Evolutionary conservation across 2,888 invertebrate genomes (phyloP).

Genomic region (Eilema caniola): DNA sequence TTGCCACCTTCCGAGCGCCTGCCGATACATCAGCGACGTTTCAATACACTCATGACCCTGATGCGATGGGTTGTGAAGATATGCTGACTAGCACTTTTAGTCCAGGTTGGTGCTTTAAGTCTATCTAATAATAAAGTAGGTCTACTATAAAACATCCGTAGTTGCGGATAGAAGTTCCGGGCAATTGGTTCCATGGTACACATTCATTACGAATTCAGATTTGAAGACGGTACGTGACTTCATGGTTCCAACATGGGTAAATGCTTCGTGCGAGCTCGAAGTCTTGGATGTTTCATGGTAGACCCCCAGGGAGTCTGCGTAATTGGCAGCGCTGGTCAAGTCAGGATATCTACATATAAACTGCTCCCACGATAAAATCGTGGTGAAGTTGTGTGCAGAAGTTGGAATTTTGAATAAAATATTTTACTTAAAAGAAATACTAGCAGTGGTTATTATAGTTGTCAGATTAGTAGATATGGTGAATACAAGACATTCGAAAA

Average conservation of each 20-base stretch:
- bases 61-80: constrained; percentile 2
- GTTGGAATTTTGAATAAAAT: constrained; percentile 49
- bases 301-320: not conserved
- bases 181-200: too few species aligned
- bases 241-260: too few species aligned
- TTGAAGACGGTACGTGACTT: too few species aligned
- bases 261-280: too few species aligned
- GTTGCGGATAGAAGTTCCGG: too few species aligned
- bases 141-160: not conserved
- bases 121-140: not conserved
- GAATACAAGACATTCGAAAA: constrained; percentile 47
- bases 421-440: constrained; percentile 25
- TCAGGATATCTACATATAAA: constrained; percentile 31
- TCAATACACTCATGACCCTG: not conserved
- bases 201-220: too few species aligned
- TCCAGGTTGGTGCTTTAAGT: not conserved
- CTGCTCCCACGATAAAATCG: constrained; percentile 31
- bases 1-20: constrained; percentile 86
- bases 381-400: constrained; percentile 47
- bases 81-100: constrained; percentile 12
- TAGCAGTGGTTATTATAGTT: constrained; percentile 31
- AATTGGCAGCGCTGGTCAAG: constrained; percentile 6
- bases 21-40: constrained; percentile 32
- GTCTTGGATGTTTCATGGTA: too few species aligned
- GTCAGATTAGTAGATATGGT: constrained; percentile 35